Conservation (phyloP, 2,113 vertebrate genomes). For the Accipiter cooperii region DNA sequence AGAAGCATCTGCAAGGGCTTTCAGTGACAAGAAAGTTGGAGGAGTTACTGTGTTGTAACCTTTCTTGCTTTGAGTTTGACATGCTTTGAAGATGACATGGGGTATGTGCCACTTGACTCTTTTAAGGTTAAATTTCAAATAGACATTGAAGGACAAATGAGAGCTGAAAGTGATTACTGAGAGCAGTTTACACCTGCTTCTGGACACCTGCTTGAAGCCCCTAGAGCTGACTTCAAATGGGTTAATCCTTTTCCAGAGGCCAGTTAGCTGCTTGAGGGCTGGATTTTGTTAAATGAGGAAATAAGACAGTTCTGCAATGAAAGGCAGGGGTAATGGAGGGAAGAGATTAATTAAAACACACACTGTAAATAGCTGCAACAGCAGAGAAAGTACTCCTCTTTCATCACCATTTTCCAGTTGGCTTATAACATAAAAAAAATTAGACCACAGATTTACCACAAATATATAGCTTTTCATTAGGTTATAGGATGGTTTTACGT, state of each 20-base stretch:
- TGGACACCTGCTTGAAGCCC: constrained; percentile 10
- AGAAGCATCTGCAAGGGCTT: constrained; percentile 5
- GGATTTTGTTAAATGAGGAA: constrained; percentile 8
- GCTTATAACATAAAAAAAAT: not conserved
- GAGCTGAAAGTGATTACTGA: constrained; percentile 59
- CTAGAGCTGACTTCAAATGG: not conserved
- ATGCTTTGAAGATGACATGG: not conserved
- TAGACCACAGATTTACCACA: not conserved
- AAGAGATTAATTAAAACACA: constrained; percentile 19
- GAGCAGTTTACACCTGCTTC: constrained; percentile 24
- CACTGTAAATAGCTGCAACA: constrained; percentile 10
- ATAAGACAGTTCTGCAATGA: constrained; percentile 4
- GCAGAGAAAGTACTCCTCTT: not conserved
- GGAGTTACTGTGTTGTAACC: constrained; percentile 20
- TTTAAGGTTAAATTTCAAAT: constrained; percentile 64
- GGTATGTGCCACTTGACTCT: constrained; percentile 26
- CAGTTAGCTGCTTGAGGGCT: not conserved
- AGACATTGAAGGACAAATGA: constrained; percentile 48
- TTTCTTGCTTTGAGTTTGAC: constrained; percentile 41
- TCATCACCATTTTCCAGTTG: not conserved
- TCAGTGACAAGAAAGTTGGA: not conserved
- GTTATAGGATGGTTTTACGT: not conserved
- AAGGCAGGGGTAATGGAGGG: not conserved
- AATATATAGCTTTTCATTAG: not conserved
- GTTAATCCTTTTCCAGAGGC: not conserved